Conservation (phyloP, 2,888 invertebrate genomes). For the Acheta domesticus region DNA sequence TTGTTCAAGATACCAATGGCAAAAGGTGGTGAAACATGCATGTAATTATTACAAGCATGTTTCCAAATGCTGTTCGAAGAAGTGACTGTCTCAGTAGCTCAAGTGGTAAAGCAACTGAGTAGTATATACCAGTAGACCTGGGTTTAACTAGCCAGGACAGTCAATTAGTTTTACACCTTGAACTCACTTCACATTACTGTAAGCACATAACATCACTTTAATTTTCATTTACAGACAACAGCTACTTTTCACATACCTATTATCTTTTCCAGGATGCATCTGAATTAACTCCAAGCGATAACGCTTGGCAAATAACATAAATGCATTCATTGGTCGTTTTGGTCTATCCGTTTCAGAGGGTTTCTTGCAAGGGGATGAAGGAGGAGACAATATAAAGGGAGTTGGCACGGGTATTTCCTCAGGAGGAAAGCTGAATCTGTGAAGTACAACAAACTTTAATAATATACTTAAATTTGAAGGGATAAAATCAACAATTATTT, state of each 20-base stretch:
- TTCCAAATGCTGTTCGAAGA: too few species aligned
- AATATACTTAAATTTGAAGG: background rate
- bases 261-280: constrained; percentile 52
- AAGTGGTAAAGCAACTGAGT: too few species aligned
- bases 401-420: constrained; percentile 34
- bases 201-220: too few species aligned
- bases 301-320: constrained; percentile 53
- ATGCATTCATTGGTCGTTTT: constrained; percentile 55
- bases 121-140: too few species aligned
- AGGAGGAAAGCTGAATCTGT: constrained; percentile 43
- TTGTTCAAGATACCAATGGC: too few species aligned
- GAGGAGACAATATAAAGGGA: constrained; percentile 39
- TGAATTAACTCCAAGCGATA: constrained; percentile 50
- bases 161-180: too few species aligned
- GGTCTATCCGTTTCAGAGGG: constrained; percentile 42
- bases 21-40: too few species aligned
- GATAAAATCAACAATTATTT: constrained; percentile 12
- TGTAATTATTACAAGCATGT: too few species aligned
- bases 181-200: too few species aligned
- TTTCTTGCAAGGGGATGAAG: constrained; percentile 41
- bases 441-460: background rate
- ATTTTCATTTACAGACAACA: too few species aligned
- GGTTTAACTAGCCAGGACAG: too few species aligned
- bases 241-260: constrained; percentile 45
- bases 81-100: too few species aligned